A percentile compares a stretch with the other conserved stretches of the same genome.
These are phyloP conservation scores for Lagenorhynchus albirostris DNA, from an alignment of 2,113 vertebrate genomes.

Conservation along the genomic window DNA sequence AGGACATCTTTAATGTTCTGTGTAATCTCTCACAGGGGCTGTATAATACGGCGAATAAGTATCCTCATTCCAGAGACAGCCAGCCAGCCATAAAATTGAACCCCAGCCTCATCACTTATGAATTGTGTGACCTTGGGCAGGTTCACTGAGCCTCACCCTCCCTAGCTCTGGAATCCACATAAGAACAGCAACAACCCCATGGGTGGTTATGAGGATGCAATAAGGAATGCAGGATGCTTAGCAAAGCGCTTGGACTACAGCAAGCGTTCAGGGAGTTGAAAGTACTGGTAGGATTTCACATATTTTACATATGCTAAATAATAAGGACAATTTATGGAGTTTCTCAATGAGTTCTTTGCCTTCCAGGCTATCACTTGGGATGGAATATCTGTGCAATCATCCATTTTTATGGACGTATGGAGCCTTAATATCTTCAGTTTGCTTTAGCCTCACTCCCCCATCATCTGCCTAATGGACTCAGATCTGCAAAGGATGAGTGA, in stretches of 20 bases:
- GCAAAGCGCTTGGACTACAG: background rate
- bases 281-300: background rate
- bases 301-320: constrained; percentile 40
- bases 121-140: background rate
- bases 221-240: background rate
- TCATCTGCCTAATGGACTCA: constrained; percentile 62
- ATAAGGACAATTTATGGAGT: constrained; percentile 29
- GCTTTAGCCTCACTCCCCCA: constrained; percentile 61
- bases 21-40: background rate
- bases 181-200: background rate
- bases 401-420: constrained; percentile 40
- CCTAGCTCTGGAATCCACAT: too few species aligned
- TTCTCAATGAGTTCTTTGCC: constrained; percentile 28
- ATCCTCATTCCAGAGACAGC: background rate
- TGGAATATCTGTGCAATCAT: constrained; percentile 43
- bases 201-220: background rate
- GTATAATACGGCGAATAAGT: background rate
- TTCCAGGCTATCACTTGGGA: background rate
- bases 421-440: constrained; percentile 66
- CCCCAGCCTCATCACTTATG: background rate
- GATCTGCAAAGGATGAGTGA: constrained; percentile 60
- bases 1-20: background rate
- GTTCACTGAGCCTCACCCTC: background rate
- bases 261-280: background rate
- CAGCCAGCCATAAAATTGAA: background rate